Percentiles rank a stretch among this genome's conserved stretches.
Conservation (phyloP, 1,140 invertebrate genomes). For the Drosophila biarmipes region DNA sequence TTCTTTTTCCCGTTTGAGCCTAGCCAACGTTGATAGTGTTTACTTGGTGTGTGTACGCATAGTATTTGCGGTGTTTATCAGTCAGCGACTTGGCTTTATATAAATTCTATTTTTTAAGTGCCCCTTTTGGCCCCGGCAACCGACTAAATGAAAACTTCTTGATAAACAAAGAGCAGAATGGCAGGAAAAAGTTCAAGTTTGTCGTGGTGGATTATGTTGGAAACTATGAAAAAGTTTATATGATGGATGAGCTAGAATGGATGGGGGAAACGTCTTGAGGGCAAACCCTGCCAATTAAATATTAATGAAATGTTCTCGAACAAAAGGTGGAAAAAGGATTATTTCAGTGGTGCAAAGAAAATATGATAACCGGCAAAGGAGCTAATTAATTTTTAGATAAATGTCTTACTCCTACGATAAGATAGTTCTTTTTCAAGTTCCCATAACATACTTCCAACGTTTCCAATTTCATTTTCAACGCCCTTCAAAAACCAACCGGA, state of each 20-base stretch:
- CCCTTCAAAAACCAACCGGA: conserved; percentile 20
- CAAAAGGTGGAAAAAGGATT: too few relatives aligned
- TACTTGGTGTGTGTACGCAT: conserved; percentile 6
- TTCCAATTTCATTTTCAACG: conserved; percentile 41
- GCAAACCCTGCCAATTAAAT: conserved; percentile 37
- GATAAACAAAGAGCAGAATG: conserved; percentile 29
- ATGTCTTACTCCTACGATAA: too few relatives aligned
- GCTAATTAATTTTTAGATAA: too few relatives aligned
- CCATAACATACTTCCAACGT: neutral
- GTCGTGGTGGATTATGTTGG: conserved; percentile 21
- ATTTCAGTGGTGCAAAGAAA: too few relatives aligned
- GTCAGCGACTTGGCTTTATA: conserved; percentile 52
- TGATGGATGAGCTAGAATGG: conserved; percentile 23
- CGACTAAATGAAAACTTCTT: conserved; percentile 38
- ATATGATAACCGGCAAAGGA: conserved; percentile 8
- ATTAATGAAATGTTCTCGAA: conserved; percentile 19
- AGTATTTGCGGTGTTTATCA: conserved; percentile 40
- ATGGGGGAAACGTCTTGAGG: conserved; percentile 7
- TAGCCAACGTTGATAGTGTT: conserved; percentile 47
- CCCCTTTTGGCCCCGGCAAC: conserved; percentile 42
- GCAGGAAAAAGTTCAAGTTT: conserved; percentile 43
- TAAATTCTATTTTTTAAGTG: conserved; percentile 46
- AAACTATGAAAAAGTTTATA: conserved; percentile 14
- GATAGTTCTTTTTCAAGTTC: neutral
- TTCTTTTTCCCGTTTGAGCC: conserved; percentile 18